These are phyloP conservation scores for Margaritifera margaritifera DNA, from an alignment of 2,888 invertebrate species.

Conservation along the genomic window DNA sequence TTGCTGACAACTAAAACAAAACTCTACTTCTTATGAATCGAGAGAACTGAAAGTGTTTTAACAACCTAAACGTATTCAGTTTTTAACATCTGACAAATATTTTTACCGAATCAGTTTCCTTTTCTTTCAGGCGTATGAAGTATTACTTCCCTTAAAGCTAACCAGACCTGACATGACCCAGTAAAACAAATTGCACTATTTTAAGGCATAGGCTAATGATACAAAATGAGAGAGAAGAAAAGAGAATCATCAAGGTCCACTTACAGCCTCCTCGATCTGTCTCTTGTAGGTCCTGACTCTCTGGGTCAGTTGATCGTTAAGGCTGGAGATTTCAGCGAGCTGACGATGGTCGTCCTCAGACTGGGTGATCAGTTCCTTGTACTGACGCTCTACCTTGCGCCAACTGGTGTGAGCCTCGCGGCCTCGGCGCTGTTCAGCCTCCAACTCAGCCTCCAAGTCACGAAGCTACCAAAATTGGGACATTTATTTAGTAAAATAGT, in stretches of 20 bases:
- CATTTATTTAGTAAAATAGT: background rate
- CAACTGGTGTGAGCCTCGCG: constrained; percentile 65
- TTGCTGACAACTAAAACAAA: too few species aligned
- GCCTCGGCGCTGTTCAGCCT: constrained; percentile 68
- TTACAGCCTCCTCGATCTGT: constrained; percentile 72
- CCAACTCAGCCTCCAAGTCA: constrained; percentile 71
- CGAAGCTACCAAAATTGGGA: constrained; percentile 59
- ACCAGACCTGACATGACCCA: too few species aligned
- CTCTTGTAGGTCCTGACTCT: constrained; percentile 70
- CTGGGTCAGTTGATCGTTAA: constrained; percentile 65
- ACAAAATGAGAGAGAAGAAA: too few species aligned
- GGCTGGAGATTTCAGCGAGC: constrained; percentile 63
- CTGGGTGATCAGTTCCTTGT: constrained; percentile 64
- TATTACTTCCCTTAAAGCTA: too few species aligned
- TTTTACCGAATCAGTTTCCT: too few species aligned
- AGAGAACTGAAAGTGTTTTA: too few species aligned
- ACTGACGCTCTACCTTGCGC: constrained; percentile 69
- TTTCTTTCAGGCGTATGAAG: too few species aligned
- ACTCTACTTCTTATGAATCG: too few species aligned
- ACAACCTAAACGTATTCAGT: too few species aligned
- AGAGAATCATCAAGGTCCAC: constrained; percentile 35
- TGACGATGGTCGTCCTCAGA: constrained; percentile 70
- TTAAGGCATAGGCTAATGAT: too few species aligned
- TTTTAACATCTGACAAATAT: too few species aligned
- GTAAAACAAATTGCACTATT: too few species aligned